A percentile compares a stretch with the other conserved stretches of the same genome.
Evolutionary conservation across 2,888 invertebrate genomes (phyloP).

Genomic region (Thumatha senex): DNA sequence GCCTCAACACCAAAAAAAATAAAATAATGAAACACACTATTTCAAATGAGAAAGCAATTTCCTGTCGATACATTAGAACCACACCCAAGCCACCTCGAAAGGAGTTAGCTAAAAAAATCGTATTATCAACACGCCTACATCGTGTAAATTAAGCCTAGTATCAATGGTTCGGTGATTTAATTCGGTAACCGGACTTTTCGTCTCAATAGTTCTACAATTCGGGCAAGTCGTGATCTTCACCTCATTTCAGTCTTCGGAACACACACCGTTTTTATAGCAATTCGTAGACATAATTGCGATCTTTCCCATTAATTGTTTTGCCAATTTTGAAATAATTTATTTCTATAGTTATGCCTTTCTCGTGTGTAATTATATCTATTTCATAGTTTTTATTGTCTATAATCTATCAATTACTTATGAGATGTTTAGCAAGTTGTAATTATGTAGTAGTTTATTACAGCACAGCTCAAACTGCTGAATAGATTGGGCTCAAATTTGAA

Average conservation of each 20-base stretch:
- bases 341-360: constrained; percentile 1
- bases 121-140: constrained; percentile 44
- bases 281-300: constrained; percentile 16
- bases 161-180: no score
- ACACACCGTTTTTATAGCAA: constrained; percentile 13
- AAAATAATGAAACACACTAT: no score
- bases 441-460: no score
- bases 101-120: constrained; percentile 52
- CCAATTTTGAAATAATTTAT: background rate
- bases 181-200: no score
- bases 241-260: constrained; percentile 20
- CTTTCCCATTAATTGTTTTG: constrained; percentile 10
- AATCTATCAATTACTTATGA: background rate
- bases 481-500: no score
- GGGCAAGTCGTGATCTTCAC: constrained; percentile 39
- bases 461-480: background rate
- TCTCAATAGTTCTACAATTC: no score
- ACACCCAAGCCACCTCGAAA: constrained; percentile 39
- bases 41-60: background rate
- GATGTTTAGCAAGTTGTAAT: background rate
- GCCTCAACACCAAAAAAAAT: no score
- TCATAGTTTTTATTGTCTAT: background rate
- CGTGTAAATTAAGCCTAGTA: constrained; percentile 58
- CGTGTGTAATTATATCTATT: background rate
- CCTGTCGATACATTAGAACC: constrained; percentile 21